These are phyloP conservation scores for Canis aureus DNA, from an alignment of 2,113 vertebrate genomes.

Conservation along the genomic window DNA sequence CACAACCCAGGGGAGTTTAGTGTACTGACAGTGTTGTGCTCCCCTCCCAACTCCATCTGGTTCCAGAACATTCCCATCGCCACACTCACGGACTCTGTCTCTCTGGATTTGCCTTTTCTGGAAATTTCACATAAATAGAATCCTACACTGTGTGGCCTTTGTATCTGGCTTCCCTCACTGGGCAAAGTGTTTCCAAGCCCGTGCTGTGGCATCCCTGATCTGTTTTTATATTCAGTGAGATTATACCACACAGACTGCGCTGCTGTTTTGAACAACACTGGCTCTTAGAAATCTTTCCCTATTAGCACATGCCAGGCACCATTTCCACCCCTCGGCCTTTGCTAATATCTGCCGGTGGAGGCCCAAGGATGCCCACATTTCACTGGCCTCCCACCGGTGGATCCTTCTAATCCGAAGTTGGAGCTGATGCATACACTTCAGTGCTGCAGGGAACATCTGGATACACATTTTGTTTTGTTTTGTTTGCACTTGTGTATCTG, in stretches of 20 bases:
- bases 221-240: neutral
- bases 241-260: neutral
- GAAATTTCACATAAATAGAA: conserved; percentile 2
- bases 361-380: neutral
- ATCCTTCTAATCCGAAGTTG: neutral
- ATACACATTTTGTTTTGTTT: neutral
- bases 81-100: neutral
- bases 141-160: neutral
- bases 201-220: neutral
- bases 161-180: neutral
- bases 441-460: neutral
- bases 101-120: neutral
- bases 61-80: neutral
- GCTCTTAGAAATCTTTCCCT: neutral
- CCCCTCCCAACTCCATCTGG: rapidly evolving
- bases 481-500: neutral
- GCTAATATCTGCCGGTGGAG: neutral
- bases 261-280: neutral
- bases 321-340: neutral
- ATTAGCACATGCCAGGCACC: neutral
- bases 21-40: neutral
- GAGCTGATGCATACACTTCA: neutral
- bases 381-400: neutral
- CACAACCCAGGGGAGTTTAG: neutral
- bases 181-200: neutral